Evolutionary conservation across 2,113 vertebrate genomes (phyloP).

Genomic region (Chiloscyllium plagiosum): DNA sequence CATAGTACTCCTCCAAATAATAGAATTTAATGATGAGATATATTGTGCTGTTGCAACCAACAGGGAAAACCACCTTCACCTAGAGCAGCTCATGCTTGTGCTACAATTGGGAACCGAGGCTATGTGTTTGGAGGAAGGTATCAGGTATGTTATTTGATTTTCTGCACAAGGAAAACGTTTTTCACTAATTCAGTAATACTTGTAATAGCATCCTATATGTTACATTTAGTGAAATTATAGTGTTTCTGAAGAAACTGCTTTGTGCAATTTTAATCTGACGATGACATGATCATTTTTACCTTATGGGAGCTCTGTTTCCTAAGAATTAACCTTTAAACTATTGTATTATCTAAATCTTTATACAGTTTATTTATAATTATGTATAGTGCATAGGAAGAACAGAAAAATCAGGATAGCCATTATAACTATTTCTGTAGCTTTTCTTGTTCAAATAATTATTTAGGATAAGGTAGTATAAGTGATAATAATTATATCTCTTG

Average conservation of each 20-base stretch:
- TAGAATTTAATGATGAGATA: not conserved
- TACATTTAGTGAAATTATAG: not conserved
- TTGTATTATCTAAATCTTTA: not conserved
- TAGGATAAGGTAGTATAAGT: not conserved
- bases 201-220: not conserved
- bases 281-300: not conserved
- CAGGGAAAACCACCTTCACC: conserved; percentile 85
- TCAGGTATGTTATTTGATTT: conserved; percentile 53
- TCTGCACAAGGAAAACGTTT: too few species aligned
- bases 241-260: not conserved
- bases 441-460: not conserved
- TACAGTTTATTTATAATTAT: not conserved
- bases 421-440: not conserved
- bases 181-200: not conserved
- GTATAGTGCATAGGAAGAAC: not conserved
- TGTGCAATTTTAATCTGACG: not conserved
- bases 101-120: conserved; percentile 79
- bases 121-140: conserved; percentile 92
- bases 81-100: conserved; percentile 88
- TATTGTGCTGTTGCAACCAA: not conserved
- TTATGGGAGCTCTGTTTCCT: not conserved
- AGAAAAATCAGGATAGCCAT: not conserved
- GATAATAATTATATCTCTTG: not conserved
- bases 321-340: not conserved
- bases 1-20: not conserved